phyloP scores from a whole-genome alignment of 2,888 invertebrate genomes.

The Acanthosepion esculentum region DNA sequence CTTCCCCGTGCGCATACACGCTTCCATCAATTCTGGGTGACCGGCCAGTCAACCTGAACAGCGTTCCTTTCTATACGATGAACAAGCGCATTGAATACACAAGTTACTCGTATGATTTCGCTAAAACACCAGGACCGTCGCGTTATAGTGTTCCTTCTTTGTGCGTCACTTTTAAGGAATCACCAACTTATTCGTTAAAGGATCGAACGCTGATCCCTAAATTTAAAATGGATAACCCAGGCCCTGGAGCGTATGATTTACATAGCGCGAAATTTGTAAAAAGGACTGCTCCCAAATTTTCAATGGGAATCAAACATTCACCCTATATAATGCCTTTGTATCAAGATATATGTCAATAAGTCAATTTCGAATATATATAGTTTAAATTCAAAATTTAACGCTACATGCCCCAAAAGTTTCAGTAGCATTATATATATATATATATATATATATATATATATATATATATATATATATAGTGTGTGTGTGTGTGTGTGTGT shows the following conservation, averaged over 20 bases:
- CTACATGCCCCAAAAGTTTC: no score
- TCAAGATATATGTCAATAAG: background rate
- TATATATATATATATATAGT: no score
- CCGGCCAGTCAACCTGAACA: background rate
- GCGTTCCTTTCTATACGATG: background rate
- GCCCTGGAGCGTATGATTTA: constrained; percentile 8
- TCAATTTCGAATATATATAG: background rate
- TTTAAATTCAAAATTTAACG: background rate
- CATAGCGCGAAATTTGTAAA: background rate
- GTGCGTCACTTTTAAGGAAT: background rate
- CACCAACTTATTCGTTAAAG: background rate
- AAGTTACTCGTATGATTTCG: constrained; percentile 42
- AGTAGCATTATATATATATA: no score
- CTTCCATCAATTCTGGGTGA: background rate
- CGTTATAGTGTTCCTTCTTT: background rate
- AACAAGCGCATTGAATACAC: background rate
- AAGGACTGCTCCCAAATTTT: constrained; percentile 39
- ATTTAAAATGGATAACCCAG: constrained; percentile 46
- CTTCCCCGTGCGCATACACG: background rate
- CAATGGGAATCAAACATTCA: constrained; percentile 43
- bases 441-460: no score
- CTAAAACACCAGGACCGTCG: constrained; percentile 37
- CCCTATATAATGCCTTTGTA: constrained; percentile 13
- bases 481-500: no score
- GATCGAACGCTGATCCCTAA: background rate